phyloP scores from a whole-genome alignment of 2,113 vertebrate species.

The Cryptoleucopteryx plumbea region DNA sequence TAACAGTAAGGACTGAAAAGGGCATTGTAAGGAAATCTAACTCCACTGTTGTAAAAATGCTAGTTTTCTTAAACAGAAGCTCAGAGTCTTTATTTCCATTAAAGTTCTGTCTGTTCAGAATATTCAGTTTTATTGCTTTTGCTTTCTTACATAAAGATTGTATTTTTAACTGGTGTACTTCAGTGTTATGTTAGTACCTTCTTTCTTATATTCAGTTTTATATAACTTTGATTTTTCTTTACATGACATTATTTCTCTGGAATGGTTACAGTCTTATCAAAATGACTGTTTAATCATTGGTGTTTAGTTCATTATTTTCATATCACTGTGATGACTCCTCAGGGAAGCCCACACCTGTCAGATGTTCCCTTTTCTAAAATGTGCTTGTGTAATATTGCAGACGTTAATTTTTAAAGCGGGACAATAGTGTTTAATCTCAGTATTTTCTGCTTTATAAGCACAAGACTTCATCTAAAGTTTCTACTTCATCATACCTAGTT shows the following conservation, averaged over 20 bases:
- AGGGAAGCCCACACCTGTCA: background rate
- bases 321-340: background rate
- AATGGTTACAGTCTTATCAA: background rate
- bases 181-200: background rate
- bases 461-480: background rate
- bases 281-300: conserved; percentile 29
- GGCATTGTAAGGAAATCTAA: background rate
- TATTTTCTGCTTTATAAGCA: conserved; percentile 12
- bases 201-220: background rate
- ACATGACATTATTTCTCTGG: background rate
- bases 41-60: background rate
- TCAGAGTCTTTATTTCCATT: background rate
- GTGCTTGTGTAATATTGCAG: background rate
- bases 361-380: background rate
- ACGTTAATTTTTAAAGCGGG: background rate
- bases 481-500: background rate
- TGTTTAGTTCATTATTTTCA: conserved; percentile 3
- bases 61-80: background rate
- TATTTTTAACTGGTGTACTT: background rate
- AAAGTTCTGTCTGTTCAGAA: background rate
- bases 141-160: background rate
- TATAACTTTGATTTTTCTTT: conserved; percentile 15
- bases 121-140: background rate
- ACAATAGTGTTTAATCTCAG: background rate
- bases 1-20: background rate